These are phyloP conservation scores for Mnemiopsis leidyi DNA, from an alignment of 37 sponge, comb jelly and placozoan species.

Conservation along the genomic window DNA sequence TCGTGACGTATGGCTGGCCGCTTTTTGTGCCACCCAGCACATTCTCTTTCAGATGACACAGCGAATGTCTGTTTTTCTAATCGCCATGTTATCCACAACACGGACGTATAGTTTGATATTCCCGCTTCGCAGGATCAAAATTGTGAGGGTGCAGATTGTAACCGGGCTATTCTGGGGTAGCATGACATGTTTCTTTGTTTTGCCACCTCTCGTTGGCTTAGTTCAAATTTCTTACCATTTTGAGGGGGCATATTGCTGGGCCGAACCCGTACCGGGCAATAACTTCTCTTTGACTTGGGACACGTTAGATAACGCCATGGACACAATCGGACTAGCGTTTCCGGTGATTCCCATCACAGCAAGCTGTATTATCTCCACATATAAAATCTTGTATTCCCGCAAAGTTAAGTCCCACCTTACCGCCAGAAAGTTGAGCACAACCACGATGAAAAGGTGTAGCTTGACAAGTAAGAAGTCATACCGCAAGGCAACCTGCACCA, in stretches of 20 bases:
- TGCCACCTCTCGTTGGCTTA: background rate
- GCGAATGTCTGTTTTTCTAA: background rate
- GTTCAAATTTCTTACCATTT: background rate
- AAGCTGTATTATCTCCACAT: slow-evolving; percentile 12
- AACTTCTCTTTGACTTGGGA: background rate
- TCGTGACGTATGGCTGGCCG: background rate
- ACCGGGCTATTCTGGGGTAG: background rate
- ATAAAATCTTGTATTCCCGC: background rate
- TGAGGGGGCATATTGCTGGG: slow-evolving; percentile 12
- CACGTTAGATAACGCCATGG: background rate
- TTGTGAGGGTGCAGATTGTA: background rate
- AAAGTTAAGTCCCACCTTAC: background rate
- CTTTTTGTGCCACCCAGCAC: background rate
- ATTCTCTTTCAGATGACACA: slow-evolving; percentile 50
- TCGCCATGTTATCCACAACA: background rate
- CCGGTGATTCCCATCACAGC: background rate
- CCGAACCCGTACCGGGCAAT: background rate
- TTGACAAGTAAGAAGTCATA: background rate
- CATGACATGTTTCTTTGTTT: background rate
- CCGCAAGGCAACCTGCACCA: background rate
- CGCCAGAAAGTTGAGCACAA: background rate
- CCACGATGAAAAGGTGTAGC: background rate
- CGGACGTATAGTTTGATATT: background rate
- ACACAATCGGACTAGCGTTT: background rate
- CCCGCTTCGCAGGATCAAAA: background rate